A percentile compares a stretch with the other conserved stretches of the same genome.
Conservation (phyloP, 1,140 invertebrate genomes). For the Ceratitis capitata region DNA sequence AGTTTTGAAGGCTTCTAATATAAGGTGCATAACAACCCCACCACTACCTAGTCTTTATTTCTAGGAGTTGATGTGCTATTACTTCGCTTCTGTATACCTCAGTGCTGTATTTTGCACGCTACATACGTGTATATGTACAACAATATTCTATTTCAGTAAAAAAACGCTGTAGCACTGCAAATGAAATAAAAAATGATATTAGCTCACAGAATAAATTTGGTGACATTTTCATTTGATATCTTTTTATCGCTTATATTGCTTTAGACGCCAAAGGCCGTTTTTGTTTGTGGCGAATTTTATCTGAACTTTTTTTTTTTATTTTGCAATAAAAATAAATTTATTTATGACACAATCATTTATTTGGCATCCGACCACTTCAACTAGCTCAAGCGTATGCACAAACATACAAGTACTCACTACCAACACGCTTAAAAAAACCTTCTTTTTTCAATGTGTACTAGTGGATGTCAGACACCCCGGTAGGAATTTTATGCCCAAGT, state of each 20-base stretch:
- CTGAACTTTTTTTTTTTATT: neutral
- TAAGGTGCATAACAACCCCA: too few species aligned
- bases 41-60: too few species aligned
- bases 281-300: neutral
- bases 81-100: too few species aligned
- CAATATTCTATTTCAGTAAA: too few species aligned
- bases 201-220: neutral
- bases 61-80: too few species aligned
- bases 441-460: neutral
- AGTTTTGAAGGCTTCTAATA: too few species aligned
- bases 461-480: neutral
- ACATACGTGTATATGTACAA: too few species aligned
- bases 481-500: neutral
- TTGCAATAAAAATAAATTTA: constrained; percentile 2
- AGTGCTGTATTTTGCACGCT: too few species aligned
- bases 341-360: constrained; percentile 26
- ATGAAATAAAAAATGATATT: too few species aligned
- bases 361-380: constrained; percentile 1
- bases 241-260: neutral
- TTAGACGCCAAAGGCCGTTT: neutral
- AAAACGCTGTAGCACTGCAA: too few species aligned
- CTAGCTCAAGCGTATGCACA: too few species aligned
- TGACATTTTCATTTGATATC: constrained; percentile 27
- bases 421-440: neutral
- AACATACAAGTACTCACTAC: neutral